Conservation (phyloP, 2,113 vertebrate species). For the Pontoporia blainvillei region DNA sequence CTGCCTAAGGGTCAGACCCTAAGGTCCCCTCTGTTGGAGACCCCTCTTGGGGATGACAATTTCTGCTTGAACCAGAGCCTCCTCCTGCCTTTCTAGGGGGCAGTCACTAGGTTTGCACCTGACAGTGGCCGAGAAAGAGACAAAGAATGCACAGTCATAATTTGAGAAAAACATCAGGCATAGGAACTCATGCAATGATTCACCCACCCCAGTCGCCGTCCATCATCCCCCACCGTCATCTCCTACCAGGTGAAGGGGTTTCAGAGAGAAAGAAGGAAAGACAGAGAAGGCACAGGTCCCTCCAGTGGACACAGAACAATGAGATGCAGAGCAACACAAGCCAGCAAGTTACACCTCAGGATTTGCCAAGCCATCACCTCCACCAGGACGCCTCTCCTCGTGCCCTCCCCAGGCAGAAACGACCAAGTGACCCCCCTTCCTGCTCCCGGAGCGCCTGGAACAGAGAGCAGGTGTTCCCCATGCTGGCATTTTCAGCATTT, state of each 20-base stretch:
- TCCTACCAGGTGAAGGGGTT: neutral
- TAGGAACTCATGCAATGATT: neutral
- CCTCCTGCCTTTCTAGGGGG: no score
- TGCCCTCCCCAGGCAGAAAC: no score
- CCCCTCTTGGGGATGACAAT: neutral
- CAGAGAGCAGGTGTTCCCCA: neutral
- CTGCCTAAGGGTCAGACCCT: neutral
- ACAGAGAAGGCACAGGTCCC: neutral
- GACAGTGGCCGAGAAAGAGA: neutral
- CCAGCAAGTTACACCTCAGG: no score
- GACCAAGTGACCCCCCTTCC: neutral
- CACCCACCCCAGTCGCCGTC: accelerated
- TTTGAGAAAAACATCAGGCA: neutral
- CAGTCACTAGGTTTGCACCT: neutral
- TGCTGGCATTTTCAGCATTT: neutral
- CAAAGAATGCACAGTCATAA: neutral
- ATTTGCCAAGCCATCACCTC: neutral
- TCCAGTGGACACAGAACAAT: neutral
- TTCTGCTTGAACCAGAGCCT: neutral
- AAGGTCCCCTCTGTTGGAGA: neutral
- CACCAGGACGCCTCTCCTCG: accelerated
- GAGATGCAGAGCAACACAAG: no score
- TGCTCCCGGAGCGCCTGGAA: no score
- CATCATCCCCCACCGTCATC: accelerated
- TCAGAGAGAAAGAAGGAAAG: neutral